phyloP scores from a whole-genome alignment of 2,113 vertebrate species.

The Phainopepla nitens region DNA sequence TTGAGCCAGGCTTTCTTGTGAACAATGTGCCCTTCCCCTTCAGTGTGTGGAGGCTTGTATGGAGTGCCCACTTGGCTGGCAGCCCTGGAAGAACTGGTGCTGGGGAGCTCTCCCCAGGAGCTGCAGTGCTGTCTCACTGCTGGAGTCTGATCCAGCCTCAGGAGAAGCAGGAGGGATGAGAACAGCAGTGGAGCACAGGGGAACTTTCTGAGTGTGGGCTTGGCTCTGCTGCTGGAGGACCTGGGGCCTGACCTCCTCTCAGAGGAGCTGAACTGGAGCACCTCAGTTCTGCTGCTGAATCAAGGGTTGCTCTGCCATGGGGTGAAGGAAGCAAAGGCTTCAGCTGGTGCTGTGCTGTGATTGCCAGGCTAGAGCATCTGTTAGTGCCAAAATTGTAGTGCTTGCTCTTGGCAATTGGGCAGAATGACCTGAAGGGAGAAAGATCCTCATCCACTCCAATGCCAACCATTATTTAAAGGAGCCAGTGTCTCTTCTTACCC shows the following conservation, averaged over 20 bases:
- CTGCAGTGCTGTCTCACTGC: rapidly evolving
- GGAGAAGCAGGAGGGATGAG: not conserved
- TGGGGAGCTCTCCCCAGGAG: not conserved
- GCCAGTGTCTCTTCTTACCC: not conserved
- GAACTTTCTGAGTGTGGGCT: too few relatives aligned
- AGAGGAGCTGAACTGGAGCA: not conserved
- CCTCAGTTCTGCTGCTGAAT: not conserved
- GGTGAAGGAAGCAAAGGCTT: not conserved
- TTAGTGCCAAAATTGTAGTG: not conserved
- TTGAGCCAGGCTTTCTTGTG: not conserved
- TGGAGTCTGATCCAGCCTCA: not conserved
- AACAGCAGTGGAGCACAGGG: not conserved
- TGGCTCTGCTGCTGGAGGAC: too few relatives aligned
- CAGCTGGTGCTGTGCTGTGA: not conserved
- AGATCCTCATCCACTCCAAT: not conserved
- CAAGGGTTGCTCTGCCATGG: not conserved
- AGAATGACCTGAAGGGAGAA: not conserved
- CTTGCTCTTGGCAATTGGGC: not conserved
- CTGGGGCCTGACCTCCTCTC: not conserved
- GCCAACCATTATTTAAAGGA: not conserved
- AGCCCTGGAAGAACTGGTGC: not conserved
- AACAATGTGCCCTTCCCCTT: not conserved
- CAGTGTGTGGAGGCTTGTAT: not conserved
- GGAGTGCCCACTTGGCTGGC: not conserved
- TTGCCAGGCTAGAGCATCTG: rapidly evolving